Base-by-base conservation (phyloP, 37 sponge, comb jelly and placozoan species). In the Cliona cf. orientalis region DNA sequence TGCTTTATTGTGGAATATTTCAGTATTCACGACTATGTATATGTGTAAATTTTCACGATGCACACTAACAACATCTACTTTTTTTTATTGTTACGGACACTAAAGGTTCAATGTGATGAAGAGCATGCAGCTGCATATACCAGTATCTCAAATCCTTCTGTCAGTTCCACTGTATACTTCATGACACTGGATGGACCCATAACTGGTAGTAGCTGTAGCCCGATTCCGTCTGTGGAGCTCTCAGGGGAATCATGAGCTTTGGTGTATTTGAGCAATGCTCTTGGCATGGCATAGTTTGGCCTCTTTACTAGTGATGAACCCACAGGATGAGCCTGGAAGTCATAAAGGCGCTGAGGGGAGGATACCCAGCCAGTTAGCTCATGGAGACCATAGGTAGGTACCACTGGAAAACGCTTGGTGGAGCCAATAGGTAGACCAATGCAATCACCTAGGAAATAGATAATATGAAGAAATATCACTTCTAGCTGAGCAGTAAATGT, bases 341-440 rank as follows among this genome's bases (percentile, higher is more conserved):
- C 2, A 1, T 0, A 59, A 3, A 39, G 26, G 14, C 11, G 9
- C 0, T 17, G 4, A 2, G 76, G 61, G n/a, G 25, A 59, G 25
- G 6, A 17, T 2, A 61, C 32, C 72, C 69, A 60, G 12, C 85
- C 85, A 42, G 70, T 43, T 2, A 86, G 76, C 40, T 91, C 91
- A 0, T 46, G 61, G 2, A 91, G 56, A 33, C 86, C 86, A 77
- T 80, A 91, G 14, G 91, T 87, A 23, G 87, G 82, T 0, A 85
- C 75, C 22, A 81, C 73, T 19, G 91, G 91, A 58, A 86, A 91
- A 23, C 91, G 57, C 34, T 75, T 40, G 0, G 58, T 6, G 5
- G 91, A 90, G 62, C 36, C 58, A 14, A 81, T 78, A 0, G 86
- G 86, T 42, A 46, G 58, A 23, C 91, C 91, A 21, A 71, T 56